A percentile compares a stretch with the other conserved stretches of the same genome.
These are phyloP conservation scores for Trissolcus basalis DNA, from an alignment of 1,140 invertebrate species.

Conservation along the genomic window DNA sequence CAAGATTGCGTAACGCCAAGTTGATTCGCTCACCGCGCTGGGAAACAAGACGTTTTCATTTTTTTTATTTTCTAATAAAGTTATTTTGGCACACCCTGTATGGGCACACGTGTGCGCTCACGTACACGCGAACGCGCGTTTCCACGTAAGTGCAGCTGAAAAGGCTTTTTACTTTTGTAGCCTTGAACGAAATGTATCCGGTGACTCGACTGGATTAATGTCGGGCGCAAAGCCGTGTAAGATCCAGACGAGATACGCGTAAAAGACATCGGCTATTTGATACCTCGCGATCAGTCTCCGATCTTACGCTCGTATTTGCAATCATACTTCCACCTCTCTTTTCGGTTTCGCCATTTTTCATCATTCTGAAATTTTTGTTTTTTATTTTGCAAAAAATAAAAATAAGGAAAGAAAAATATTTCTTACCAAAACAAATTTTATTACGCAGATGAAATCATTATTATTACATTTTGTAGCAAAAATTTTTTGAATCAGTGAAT, in stretches of 20 bases:
- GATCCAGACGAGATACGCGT: slow-evolving; percentile 56
- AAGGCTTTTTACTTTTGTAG: slow-evolving; percentile 75
- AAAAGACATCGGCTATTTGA: slow-evolving; percentile 45
- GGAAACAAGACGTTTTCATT: slow-evolving; percentile 38
- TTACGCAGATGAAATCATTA: too few species aligned
- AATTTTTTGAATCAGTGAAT: too few species aligned
- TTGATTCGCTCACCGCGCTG: slow-evolving; percentile 17
- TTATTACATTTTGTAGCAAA: too few species aligned
- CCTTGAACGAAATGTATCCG: slow-evolving; percentile 76
- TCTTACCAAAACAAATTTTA: too few species aligned
- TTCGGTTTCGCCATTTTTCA: too few species aligned
- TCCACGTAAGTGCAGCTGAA: slow-evolving; percentile 70
- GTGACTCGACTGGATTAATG: slow-evolving; percentile 67
- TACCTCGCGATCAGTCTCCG: slow-evolving; percentile 40
- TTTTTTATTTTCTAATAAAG: slow-evolving; percentile 26
- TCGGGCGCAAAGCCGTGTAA: slow-evolving; percentile 50
- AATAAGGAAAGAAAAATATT: too few species aligned
- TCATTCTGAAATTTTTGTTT: too few species aligned
- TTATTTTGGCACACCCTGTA: slow-evolving; percentile 52
- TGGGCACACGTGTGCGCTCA: slow-evolving; percentile 27
- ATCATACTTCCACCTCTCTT: slow-evolving; percentile 16
- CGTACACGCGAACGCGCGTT: slow-evolving; percentile 47
- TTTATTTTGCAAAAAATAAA: too few species aligned
- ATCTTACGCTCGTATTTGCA: slow-evolving; percentile 19
- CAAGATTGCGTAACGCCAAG: slow-evolving; percentile 19